Base-by-base conservation (phyloP, 2,797 vertebrate species). In the Acestrorhynchus altus region DNA sequence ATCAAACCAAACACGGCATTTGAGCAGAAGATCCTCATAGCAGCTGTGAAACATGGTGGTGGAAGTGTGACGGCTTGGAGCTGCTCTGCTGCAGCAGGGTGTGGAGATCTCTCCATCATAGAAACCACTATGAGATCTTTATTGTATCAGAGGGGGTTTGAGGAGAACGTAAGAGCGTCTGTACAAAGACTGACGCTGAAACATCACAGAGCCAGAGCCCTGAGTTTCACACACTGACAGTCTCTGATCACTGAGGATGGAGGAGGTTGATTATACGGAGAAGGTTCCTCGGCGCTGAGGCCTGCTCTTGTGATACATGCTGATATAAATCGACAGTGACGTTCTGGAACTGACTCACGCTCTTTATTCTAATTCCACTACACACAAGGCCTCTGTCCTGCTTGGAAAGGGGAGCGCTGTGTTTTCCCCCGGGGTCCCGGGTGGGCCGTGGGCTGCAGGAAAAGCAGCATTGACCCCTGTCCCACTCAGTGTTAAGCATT, bases 401-500 rank as follows among this genome's bases (percentile, higher is more conserved):
- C 52, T 46, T 42, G 24, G 39, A 26, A 39, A 67, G 18, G 22
- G 28, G 35, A 49, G 22, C 63, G 63, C 8, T 16, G 20, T n/a
- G 6, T 20, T 31, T 11, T 74, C 31, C 39, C 47, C 52, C 5
- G 26, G 44, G 73, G 71, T 68, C 49, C 42, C 10, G 20, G 70
- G 61, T 26, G 40, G 71, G 74, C 6, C 8, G 11, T 39, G 65
- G 47, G 52, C 57, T 63, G 46, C 40, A 57, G 57, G 28, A 69
- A 24, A 56, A 49, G 60, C 40, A 51, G 18, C 46, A 15, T 16
- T 66, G 77, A 81, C 83, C 81, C 59, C 60, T 65, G 18, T 83
- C 46, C n/a, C 64, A 63, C 52, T 67, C 26, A 75, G 56, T 26
- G 77, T 71, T 52, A 69, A 72, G 57, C n/a, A 18, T 65, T 56